These are phyloP conservation scores for Saimiri boliviensis DNA, from an alignment of 2,113 vertebrate species.

Conservation along the genomic window DNA sequence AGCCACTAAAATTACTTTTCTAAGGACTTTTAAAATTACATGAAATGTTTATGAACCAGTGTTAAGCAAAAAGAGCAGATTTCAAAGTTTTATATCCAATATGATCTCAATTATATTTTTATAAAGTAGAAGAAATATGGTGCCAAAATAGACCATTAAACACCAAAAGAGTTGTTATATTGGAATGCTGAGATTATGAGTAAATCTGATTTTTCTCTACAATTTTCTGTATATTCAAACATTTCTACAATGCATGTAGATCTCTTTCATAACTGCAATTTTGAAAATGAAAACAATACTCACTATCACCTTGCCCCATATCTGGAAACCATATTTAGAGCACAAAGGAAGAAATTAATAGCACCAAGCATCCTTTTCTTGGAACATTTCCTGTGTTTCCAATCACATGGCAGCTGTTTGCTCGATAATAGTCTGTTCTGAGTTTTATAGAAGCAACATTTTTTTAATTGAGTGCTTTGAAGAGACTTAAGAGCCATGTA, in stretches of 20 bases:
- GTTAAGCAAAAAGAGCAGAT: not conserved
- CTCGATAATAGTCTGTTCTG: constrained; percentile 53
- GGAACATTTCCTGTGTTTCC: constrained; percentile 68
- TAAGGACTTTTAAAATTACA: not conserved
- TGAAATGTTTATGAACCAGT: constrained; percentile 24
- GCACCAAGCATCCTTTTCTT: constrained; percentile 24
- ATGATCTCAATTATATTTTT: constrained; percentile 49
- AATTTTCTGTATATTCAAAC: not conserved
- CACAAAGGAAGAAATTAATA: constrained; percentile 62
- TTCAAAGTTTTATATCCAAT: constrained; percentile 44
- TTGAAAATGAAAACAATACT: constrained; percentile 41
- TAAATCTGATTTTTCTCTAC: not conserved
- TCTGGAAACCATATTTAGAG: constrained; percentile 31
- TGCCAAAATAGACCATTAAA: constrained; percentile 8
- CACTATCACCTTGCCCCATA: not conserved
- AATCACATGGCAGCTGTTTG: constrained; percentile 71
- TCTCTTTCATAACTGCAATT: constrained; percentile 8
- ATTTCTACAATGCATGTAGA: not conserved
- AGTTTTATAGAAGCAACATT: constrained; percentile 74
- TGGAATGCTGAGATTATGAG: not conserved
- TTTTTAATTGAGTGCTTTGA: constrained; percentile 76
- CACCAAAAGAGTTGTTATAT: not conserved
- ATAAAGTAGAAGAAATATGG: constrained; percentile 38
- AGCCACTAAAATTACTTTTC: not conserved
- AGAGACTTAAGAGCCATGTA: constrained; percentile 51